These are phyloP conservation scores for Ophioninae sp. DNA, from an alignment of 2,888 invertebrate species.

Conservation along the genomic window DNA sequence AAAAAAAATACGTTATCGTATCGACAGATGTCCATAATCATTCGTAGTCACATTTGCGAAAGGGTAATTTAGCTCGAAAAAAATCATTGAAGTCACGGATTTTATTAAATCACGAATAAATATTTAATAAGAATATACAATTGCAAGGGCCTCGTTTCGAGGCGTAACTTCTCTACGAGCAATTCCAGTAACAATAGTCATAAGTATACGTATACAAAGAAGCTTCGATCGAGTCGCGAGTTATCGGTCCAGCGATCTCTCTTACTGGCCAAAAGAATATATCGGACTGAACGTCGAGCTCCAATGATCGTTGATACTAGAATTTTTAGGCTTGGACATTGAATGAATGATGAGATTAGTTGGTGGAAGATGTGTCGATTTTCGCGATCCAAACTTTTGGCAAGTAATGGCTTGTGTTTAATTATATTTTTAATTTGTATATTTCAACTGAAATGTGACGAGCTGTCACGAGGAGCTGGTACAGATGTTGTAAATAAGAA, in stretches of 20 bases:
- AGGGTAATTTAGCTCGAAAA: neutral
- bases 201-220: neutral
- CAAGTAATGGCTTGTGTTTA: slow-evolving; percentile 29
- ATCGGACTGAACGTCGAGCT: neutral
- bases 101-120: neutral
- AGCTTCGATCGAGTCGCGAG: neutral
- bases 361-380: slow-evolving; percentile 11
- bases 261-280: neutral
- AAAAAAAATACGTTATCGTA: too few species aligned
- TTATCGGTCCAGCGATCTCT: neutral
- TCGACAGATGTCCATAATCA: too few species aligned
- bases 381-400: slow-evolving; percentile 21
- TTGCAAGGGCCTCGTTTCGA: neutral
- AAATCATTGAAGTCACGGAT: neutral
- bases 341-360: slow-evolving; percentile 3
- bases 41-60: too few species aligned
- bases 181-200: neutral
- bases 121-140: neutral
- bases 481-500: neutral
- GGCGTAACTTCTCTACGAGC: neutral
- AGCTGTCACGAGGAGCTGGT: neutral
- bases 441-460: neutral
- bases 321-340: neutral
- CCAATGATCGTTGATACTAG: neutral
- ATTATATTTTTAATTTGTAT: neutral